These are phyloP conservation scores for Mactra quadrangularis DNA, from an alignment of 1,140 invertebrate species.

Conservation along the genomic window DNA sequence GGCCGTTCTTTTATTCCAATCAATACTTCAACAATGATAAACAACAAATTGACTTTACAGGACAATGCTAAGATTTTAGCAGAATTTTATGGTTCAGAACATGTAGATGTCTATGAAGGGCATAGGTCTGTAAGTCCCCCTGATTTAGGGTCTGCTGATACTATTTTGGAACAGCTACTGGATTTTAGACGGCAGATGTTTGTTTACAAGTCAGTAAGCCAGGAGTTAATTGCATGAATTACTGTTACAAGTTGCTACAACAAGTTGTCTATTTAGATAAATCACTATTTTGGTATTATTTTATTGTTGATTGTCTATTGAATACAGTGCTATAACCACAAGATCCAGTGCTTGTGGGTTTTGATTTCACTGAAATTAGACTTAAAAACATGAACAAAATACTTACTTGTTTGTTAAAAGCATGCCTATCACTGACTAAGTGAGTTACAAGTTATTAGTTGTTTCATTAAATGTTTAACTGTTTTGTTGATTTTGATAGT, in stretches of 20 bases:
- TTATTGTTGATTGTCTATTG: no score
- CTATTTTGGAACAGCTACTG: not conserved
- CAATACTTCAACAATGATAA: no score
- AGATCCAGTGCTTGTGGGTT: no score
- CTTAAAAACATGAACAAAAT: no score
- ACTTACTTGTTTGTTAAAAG: no score
- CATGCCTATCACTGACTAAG: slow-evolving; percentile 35
- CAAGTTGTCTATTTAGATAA: no score
- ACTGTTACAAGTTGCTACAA: no score
- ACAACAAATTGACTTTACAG: not conserved
- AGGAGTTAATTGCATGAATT: no score
- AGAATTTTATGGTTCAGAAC: slow-evolving; percentile 18
- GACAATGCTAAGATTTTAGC: slow-evolving; percentile 4
- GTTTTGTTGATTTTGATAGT: not conserved
- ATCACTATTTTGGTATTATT: no score
- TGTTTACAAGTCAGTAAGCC: slow-evolving; percentile 19
- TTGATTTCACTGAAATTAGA: no score
- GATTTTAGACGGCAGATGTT: slow-evolving; percentile 14
- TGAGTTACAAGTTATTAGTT: not conserved
- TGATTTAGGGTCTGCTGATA: not conserved
- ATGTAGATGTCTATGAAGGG: slow-evolving; percentile 15
- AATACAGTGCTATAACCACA: no score
- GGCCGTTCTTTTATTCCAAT: no score
- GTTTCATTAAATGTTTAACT: not conserved
- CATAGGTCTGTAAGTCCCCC: slow-evolving; percentile 20